These are phyloP conservation scores for Sterna hirundo DNA, from an alignment of 2,113 vertebrate genomes.

Conservation along the genomic window DNA sequence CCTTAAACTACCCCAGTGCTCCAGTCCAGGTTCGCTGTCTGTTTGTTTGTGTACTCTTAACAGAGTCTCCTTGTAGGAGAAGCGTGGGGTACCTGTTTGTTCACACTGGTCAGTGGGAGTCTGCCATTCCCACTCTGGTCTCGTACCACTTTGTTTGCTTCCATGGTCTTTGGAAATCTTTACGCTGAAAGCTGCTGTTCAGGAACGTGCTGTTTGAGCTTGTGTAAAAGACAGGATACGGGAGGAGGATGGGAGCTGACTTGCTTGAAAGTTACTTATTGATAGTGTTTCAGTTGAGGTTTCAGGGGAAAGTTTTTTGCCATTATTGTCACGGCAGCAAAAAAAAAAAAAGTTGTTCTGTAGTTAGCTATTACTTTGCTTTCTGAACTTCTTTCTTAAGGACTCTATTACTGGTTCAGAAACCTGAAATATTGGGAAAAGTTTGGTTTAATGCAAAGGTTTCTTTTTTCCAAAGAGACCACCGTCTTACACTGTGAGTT, in stretches of 20 bases:
- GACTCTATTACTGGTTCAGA: not conserved
- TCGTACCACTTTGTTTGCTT: not conserved
- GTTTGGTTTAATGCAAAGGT: not conserved
- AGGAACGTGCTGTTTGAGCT: fast-evolving
- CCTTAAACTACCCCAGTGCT: not conserved
- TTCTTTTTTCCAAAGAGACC: constrained; percentile 4
- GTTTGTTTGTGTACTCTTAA: not conserved
- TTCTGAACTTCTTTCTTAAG: not conserved
- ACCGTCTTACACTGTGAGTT: not conserved
- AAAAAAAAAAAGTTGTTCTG: not conserved
- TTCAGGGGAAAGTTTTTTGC: not conserved
- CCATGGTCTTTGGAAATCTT: not conserved
- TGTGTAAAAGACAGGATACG: not conserved
- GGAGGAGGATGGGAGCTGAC: not conserved
- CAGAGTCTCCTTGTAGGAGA: not conserved
- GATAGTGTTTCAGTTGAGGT: not conserved
- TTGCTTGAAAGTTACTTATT: not conserved
- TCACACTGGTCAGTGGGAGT: not conserved
- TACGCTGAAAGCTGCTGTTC: fast-evolving
- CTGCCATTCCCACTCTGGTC: not conserved
- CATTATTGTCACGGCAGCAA: not conserved
- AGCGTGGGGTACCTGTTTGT: not conserved
- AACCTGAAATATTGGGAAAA: not conserved
- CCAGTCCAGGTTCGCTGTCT: not conserved
- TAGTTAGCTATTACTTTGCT: not conserved